Conservation (phyloP, 2,888 invertebrate species). For the Drosophila paranaensis region DNA sequence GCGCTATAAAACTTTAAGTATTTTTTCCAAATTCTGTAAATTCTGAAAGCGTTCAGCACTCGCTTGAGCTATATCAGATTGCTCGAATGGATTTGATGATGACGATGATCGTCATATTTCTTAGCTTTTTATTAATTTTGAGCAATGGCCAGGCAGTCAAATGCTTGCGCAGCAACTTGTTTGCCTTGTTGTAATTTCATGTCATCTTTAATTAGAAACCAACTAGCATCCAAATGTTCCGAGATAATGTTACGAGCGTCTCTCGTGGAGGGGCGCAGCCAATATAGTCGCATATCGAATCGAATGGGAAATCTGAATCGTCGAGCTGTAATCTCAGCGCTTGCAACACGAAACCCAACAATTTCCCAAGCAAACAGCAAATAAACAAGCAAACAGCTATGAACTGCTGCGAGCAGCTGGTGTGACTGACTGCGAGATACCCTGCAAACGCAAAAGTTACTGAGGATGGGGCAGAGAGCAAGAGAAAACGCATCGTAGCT, state of each 20-base stretch:
- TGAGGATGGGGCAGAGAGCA: not conserved
- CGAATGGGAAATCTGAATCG: constrained; percentile 25
- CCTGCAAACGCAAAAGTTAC: not conserved
- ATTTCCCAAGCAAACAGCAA: constrained; percentile 10
- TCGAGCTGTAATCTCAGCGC: constrained; percentile 19
- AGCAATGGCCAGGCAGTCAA: not conserved
- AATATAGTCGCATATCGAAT: constrained; percentile 9
- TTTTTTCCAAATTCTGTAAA: not conserved
- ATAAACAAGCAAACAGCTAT: not conserved
- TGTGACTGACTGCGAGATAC: not conserved
- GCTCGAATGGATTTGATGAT: constrained; percentile 20
- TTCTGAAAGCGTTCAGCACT: constrained; percentile 8
- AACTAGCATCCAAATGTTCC: constrained; percentile 17
- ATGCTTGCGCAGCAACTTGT: not conserved
- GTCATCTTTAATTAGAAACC: constrained; percentile 7
- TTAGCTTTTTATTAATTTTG: constrained; percentile 12
- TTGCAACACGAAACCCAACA: constrained; percentile 29
- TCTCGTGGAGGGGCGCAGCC: not conserved
- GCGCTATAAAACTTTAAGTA: not conserved
- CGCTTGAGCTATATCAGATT: constrained; percentile 26
- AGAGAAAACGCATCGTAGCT: not conserved
- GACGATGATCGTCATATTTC: constrained; percentile 1
- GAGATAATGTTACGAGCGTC: constrained; percentile 20
- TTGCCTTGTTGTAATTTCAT: constrained; percentile 24
- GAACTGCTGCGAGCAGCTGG: not conserved